Evolutionary conservation across 2,888 invertebrate genomes (phyloP), one percentile per base, ranked within the genome.

Genomic region (Periphyllus acericola): DNA sequence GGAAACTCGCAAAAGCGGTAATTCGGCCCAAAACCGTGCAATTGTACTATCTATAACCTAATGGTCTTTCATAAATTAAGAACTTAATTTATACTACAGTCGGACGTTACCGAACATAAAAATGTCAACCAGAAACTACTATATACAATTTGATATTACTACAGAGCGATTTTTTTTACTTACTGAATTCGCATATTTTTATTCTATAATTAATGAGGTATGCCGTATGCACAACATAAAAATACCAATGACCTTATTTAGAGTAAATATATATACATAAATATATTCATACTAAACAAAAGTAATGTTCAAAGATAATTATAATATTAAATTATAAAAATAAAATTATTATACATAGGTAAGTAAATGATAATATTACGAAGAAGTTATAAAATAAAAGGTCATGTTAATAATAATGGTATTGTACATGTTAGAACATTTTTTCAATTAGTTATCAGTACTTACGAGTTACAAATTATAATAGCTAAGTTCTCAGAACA

Each of bases 191-290:
- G 60, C 60, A 80, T 40, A 36, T 40, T 66, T 66, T 17, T 66
- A 32, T 55, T 32, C 17, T 55, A n/a, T 19, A 32, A 36, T 55
- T 72, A 83, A 83, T 36, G 72, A 72, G 32, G n/a, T 72, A 36
- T 74, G 55, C 34, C 25, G n/a, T 72, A 36, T 74, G 55, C 34
- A 29, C 29, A 60, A 36, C 9, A 72, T 46, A 83, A n/a, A 80
- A 80, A 66, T 1, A 83, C 55, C 34, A 83, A 55, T 74, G 83
- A 83, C 83, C 72, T 83, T n/a, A 72, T 72, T 83, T 14, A 34
- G 11, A 74, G 36, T n/a, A 55, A 1, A 55, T 29, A 52, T 32
- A 60, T 4, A 81, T 79, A 40, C 9, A 11, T 32, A 82, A n/a
- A 68, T 71, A 71, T 32, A 36, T 21, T 29, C 1, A 40, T 25